These are phyloP conservation scores for Eubucco bourcierii DNA, from an alignment of 2,113 vertebrate species.

Conservation along the genomic window DNA sequence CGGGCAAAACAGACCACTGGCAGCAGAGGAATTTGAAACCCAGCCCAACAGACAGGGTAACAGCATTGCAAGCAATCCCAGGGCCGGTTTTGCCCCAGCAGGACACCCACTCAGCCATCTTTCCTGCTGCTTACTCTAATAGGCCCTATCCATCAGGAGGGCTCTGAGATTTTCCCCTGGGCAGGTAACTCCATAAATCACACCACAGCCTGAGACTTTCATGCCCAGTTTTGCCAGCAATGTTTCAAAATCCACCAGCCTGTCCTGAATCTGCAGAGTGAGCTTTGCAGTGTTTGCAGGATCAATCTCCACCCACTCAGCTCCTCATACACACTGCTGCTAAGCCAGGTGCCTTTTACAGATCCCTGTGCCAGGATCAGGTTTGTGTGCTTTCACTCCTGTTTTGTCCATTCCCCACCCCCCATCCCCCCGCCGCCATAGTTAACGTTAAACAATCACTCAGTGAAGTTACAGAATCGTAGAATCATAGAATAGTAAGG, in stretches of 20 bases:
- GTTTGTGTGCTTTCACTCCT: background rate
- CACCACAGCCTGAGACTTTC: background rate
- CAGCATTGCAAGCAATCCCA: no score
- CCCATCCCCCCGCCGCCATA: rapidly evolving
- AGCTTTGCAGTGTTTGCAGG: background rate
- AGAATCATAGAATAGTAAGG: no score
- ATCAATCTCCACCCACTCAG: background rate
- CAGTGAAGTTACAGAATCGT: no score
- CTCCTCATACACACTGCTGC: background rate
- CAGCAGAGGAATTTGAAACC: no score
- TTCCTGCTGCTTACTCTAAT: background rate
- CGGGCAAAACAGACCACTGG: no score
- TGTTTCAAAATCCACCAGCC: background rate
- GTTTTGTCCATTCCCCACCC: background rate
- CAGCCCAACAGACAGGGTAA: no score
- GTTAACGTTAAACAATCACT: no score
- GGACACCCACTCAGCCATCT: background rate
- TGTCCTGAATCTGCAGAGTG: background rate
- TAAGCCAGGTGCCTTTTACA: background rate
- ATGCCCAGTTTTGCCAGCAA: background rate
- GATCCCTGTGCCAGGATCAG: background rate
- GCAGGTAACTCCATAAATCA: background rate
- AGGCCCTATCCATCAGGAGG: background rate
- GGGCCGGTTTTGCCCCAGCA: no score
- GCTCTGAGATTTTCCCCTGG: background rate